phyloP scores from a whole-genome alignment of 2,888 invertebrate genomes.

The Bruchidius siliquastri region DNA sequence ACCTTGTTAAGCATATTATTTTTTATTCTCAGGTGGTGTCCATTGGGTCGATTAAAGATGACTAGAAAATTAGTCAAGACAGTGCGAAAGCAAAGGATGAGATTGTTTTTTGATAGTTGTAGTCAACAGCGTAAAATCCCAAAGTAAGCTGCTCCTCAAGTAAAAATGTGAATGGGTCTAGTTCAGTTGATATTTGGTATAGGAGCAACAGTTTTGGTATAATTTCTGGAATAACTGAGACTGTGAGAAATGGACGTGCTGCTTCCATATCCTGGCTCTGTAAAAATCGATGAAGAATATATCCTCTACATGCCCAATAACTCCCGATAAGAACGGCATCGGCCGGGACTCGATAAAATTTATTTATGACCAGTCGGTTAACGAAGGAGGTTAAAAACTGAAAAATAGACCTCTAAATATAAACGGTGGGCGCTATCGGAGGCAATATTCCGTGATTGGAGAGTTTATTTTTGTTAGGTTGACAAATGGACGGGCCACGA shows the following conservation, averaged over 20 bases:
- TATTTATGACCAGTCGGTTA: neutral
- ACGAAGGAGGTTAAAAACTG: constrained; percentile 13
- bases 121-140: too few relatives aligned
- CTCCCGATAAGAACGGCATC: neutral
- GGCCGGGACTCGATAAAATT: neutral
- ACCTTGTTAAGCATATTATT: too few relatives aligned
- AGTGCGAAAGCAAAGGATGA: too few relatives aligned
- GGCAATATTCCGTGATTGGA: constrained; percentile 23
- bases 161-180: too few relatives aligned
- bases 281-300: neutral
- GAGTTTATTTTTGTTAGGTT: constrained; percentile 20
- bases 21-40: too few relatives aligned
- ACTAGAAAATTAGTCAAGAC: too few relatives aligned
- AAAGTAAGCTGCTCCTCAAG: too few relatives aligned
- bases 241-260: neutral
- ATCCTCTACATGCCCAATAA: neutral
- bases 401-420: constrained; percentile 21
- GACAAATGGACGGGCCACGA: constrained; percentile 8
- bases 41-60: too few relatives aligned
- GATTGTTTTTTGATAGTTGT: too few relatives aligned
- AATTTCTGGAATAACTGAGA: neutral
- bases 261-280: neutral
- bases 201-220: too few relatives aligned
- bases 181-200: too few relatives aligned
- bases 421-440: constrained; percentile 18